Evolutionary conservation across 1,140 invertebrate species (phyloP), one percentile per base, ranked within the genome.

Genomic region (Eupeodes corollae): DNA sequence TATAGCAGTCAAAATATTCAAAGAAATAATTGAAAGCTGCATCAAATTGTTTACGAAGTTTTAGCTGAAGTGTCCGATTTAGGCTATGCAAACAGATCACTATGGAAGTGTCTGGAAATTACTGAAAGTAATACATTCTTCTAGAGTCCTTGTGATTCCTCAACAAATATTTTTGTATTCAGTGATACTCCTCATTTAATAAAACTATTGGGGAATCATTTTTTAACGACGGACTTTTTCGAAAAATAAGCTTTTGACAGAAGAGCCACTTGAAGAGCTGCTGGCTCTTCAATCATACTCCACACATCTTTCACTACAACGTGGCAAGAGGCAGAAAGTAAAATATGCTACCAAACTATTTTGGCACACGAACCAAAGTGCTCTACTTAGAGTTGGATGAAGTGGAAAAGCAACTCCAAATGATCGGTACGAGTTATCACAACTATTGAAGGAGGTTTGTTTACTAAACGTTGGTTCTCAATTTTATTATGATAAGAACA

Each of bases 61-160:
- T 50, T 56, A 3, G 58, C 49, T 1, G 45, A 54, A 26, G 55
- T 55, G 6, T 53, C 46, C 33, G 58, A 67, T 53, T 48, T 57
- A 30, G 59, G 61, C 21, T 54, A 52, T 11, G 45, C 40, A 40
- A 66, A 66, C n/a, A 46, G 30, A 49, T 42, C 37, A 50, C 18
- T 50, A 3, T 49, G 52, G 40, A 52, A 45, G 33, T 48, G 49
- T 21, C 38, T 59, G 30, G 30, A 46, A 14, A 21, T 38, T 12
- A 48, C 41, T 11, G 30, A 46, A 14, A 21, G 41, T 12, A 48
- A 41, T 11, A 37, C 48, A 31, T 48, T 15, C 2, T 55, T 56
- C 51, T 15, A 19, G 12, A 52, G 55, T 48, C 58, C 58, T 15
- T 15, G 30, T 10, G 52, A 50, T 35, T 5, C 34, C 16, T 42